phyloP scores from a whole-genome alignment of 1,140 invertebrate species.

The Trissolcus basalis region DNA sequence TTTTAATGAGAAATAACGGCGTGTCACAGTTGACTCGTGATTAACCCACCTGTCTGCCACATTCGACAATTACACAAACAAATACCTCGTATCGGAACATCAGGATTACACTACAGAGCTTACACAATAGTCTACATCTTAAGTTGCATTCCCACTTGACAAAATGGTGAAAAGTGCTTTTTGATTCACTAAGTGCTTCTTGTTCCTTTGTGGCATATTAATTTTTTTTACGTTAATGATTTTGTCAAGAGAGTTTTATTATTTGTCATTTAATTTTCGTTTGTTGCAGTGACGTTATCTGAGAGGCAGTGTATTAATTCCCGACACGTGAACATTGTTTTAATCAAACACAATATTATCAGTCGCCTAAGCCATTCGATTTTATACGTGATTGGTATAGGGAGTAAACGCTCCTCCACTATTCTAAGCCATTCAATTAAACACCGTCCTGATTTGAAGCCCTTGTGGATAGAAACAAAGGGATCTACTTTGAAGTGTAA shows the following conservation, averaged over 20 bases:
- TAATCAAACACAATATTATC: conserved; percentile 35
- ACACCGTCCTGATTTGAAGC: conserved; percentile 43
- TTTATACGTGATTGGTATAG: conserved; percentile 43
- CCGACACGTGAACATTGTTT: conserved; percentile 11
- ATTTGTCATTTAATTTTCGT: no score
- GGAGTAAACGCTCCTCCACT: conserved; percentile 24
- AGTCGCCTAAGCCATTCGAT: conserved; percentile 40
- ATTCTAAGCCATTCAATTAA: conserved; percentile 52
- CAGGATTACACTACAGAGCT: conserved; percentile 25
- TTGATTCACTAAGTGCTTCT: no score
- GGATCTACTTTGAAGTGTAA: conserved; percentile 44
- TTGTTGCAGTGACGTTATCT: neutral
- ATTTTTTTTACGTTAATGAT: no score
- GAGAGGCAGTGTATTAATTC: neutral
- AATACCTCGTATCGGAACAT: conserved; percentile 49
- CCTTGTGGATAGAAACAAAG: conserved; percentile 41
- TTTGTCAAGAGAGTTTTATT: no score
- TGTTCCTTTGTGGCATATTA: no score
- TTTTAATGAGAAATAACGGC: conserved; percentile 73
- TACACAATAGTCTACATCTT: conserved; percentile 23
- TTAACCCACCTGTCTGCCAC: conserved; percentile 55
- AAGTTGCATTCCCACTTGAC: neutral
- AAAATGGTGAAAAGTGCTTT: no score
- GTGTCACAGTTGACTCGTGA: conserved; percentile 56
- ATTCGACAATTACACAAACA: conserved; percentile 50